Evolutionary conservation across 2,888 invertebrate species (phyloP).

Genomic region (Polia nebulosa): DNA sequence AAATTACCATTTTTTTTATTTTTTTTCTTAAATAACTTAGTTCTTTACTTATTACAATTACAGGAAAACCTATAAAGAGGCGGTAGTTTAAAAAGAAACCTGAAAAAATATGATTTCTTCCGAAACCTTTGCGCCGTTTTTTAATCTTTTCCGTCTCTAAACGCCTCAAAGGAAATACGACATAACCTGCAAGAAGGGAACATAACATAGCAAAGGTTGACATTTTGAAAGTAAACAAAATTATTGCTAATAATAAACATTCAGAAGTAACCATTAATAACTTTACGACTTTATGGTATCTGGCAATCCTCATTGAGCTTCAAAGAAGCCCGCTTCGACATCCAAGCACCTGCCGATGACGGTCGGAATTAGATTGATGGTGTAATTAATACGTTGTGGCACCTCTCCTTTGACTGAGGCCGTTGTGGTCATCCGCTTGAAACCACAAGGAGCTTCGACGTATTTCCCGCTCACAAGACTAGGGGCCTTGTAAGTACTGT

Average conservation of each 20-base stretch:
- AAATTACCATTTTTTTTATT: too few species aligned
- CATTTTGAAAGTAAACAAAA: conserved; percentile 5
- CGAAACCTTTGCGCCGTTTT: too few species aligned
- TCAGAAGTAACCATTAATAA: conserved; percentile 15
- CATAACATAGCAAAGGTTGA: not conserved
- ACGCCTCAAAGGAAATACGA: too few species aligned
- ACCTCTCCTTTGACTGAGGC: conserved; percentile 43
- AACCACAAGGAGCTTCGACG: conserved; percentile 46
- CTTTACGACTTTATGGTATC: conserved; percentile 28
- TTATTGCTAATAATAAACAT: conserved; percentile 12
- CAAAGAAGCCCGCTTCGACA: conserved; percentile 48
- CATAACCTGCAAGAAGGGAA: too few species aligned
- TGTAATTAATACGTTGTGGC: conserved; percentile 54
- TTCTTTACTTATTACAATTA: too few species aligned
- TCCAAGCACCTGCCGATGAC: conserved; percentile 27
- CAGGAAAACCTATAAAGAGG: too few species aligned
- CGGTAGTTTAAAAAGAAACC: too few species aligned
- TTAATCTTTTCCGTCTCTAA: too few species aligned
- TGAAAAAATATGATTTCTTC: too few species aligned
- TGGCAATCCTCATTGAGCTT: conserved; percentile 45
- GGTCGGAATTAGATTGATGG: conserved; percentile 50
- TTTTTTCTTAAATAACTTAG: too few species aligned
- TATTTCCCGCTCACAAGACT: conserved; percentile 8
- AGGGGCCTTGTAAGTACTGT: not conserved
- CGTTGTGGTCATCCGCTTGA: conserved; percentile 54